Evolutionary conservation across 2,113 vertebrate genomes (phyloP).

Genomic region (Urocolius indicus): DNA sequence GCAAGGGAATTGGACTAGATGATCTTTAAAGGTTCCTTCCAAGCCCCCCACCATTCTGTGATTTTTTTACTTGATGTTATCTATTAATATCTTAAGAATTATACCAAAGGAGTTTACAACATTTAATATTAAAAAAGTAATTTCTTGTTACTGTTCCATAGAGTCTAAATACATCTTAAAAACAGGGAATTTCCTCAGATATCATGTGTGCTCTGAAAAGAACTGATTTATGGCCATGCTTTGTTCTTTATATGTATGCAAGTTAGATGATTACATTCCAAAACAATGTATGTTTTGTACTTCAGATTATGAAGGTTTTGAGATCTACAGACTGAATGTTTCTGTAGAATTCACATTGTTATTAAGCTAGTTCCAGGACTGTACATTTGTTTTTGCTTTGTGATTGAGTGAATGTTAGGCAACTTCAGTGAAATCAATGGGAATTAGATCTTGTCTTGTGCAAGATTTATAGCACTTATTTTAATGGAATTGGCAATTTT

Average conservation of each 20-base stretch:
- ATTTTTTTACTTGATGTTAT: not conserved
- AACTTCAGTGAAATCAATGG: not conserved
- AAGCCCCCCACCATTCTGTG: no score
- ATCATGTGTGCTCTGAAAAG: not conserved
- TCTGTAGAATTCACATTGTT: not conserved
- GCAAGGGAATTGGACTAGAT: no score
- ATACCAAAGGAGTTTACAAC: not conserved
- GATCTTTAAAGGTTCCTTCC: no score
- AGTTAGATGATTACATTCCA: not conserved
- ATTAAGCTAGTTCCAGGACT: not conserved
- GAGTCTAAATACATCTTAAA: not conserved
- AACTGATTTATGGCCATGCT: not conserved
- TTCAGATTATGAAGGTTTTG: not conserved
- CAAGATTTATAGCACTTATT: not conserved
- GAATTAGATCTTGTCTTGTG: not conserved
- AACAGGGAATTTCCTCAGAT: not conserved
- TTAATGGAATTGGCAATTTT: not conserved
- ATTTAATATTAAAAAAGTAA: not conserved
- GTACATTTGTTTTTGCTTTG: not conserved
- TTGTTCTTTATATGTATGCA: not conserved
- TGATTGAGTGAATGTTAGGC: not conserved
- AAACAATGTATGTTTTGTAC: not conserved
- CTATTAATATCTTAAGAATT: not conserved
- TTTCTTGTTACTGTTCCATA: not conserved
- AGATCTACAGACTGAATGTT: not conserved